phyloP scores from a whole-genome alignment of 2,888 invertebrate species.

The Melipona beecheii region DNA sequence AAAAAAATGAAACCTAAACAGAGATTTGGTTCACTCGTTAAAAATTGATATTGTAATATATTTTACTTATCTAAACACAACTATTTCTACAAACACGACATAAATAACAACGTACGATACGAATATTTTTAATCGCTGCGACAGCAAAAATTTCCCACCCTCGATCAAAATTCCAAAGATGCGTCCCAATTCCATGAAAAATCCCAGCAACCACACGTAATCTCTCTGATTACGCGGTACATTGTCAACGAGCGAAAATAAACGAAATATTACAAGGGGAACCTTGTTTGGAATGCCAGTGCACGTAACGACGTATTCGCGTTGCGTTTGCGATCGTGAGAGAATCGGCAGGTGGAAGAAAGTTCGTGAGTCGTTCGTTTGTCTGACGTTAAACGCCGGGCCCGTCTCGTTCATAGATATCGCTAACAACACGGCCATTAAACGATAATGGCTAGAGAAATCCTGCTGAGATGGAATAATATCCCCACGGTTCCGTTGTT shows the following conservation, averaged over 20 bases:
- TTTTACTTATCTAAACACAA: too few species aligned
- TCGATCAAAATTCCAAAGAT: too few species aligned
- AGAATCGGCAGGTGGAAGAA: neutral
- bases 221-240: too few species aligned
- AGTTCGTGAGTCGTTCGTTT: slow-evolving; percentile 47
- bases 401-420: slow-evolving; percentile 63
- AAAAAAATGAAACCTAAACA: too few species aligned
- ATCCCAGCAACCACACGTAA: too few species aligned
- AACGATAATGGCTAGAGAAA: slow-evolving; percentile 57
- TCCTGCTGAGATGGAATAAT: slow-evolving; percentile 58
- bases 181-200: too few species aligned
- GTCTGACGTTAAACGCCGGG: slow-evolving; percentile 33
- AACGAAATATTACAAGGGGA: slow-evolving; percentile 39
- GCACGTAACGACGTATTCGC: slow-evolving; percentile 40
- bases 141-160: too few species aligned
- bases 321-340: slow-evolving; percentile 27
- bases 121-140: too few species aligned
- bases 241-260: slow-evolving; percentile 18
- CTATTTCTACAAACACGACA: too few species aligned
- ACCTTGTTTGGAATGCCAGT: slow-evolving; percentile 4
- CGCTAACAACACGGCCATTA: slow-evolving; percentile 63
- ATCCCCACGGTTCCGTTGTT: slow-evolving; percentile 6
- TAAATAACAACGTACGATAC: too few species aligned
- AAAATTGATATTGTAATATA: too few species aligned
- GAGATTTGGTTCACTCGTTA: too few species aligned